These are phyloP conservation scores for Morinoia aosen DNA, from an alignment of 2,888 invertebrate species.

Conservation along the genomic window DNA sequence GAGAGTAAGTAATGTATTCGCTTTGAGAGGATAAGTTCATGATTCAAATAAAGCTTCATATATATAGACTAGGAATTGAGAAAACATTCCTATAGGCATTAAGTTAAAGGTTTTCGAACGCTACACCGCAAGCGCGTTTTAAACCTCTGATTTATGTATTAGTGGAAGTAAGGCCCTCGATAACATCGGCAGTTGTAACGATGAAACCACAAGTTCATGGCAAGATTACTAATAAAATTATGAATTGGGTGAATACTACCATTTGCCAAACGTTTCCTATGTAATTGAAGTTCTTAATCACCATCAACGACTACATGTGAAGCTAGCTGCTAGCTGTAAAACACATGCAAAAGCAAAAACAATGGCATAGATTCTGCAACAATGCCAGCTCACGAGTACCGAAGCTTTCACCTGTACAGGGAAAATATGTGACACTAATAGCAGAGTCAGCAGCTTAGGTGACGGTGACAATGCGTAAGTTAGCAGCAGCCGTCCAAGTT, in stretches of 20 bases:
- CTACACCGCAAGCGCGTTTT: background rate
- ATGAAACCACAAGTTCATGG: background rate
- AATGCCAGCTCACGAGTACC: background rate
- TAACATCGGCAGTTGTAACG: background rate
- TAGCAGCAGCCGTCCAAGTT: background rate
- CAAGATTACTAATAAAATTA: background rate
- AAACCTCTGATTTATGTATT: background rate
- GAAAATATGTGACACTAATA: background rate
- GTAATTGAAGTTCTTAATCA: background rate
- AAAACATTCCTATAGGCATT: background rate
- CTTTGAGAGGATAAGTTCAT: background rate
- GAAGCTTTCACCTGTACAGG: background rate
- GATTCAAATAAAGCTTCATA: too few relatives aligned
- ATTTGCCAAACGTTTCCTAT: background rate
- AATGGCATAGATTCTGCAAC: background rate
- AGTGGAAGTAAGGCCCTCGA: background rate
- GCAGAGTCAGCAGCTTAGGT: background rate
- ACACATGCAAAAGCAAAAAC: too few relatives aligned
- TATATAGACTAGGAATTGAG: background rate
- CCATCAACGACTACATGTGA: background rate
- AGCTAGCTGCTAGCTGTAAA: too few relatives aligned
- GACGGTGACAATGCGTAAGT: background rate
- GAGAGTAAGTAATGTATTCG: background rate
- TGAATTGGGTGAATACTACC: background rate
- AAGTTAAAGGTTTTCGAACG: background rate